Evolutionary conservation across 1,140 invertebrate genomes (phyloP), one percentile per base, ranked within the genome.

Genomic region (Drosophila paulistorum): DNA sequence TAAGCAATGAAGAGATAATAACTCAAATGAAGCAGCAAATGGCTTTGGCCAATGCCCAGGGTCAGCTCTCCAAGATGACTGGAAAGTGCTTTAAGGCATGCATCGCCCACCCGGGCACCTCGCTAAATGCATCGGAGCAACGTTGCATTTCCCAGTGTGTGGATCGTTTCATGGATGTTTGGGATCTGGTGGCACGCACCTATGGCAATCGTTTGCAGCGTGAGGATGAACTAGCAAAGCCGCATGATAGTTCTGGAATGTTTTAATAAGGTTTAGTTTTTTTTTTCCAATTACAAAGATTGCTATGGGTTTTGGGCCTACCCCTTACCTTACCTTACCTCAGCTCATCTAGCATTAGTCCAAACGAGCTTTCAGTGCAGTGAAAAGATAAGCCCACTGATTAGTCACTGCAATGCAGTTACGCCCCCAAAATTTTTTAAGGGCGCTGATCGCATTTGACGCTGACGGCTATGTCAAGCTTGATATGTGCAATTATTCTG

Each of bases 71-170:
- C 94, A 98, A 98, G 96, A 98, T 99, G 94, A 97, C 97, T 42
- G 97, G 99, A 90, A 99, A 99, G 93, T 99, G 98, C 93, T 99
- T 98, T 90, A 97, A 97, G 92, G 98, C 98, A 92, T 99, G 98
- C 92, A 96, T 99, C 74, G 92, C 92, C 41, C 98, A 97, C 92
- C 98, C 98, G 14, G 98, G 98, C 11, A 95, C 95, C n/a, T 95
- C 96, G 7, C 92, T 99, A 77, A 97, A 98, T 92, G 97, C 94
- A 92, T 96, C 96, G 3, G 98, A 99, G 94, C 97, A 98, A 93
- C 98, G 98, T 95, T 99, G 98, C 92, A 94, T 99, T 74, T 96
- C 97, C 1, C 98, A 98, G 96, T 99, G 98, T 92, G 98, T 98
- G 97, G 98, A 99, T 92, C 94, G 98, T 79, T 99, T 98, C 93